These are phyloP conservation scores for Mastomys coucha DNA, from an alignment of 2,113 vertebrate species.

Conservation along the genomic window DNA sequence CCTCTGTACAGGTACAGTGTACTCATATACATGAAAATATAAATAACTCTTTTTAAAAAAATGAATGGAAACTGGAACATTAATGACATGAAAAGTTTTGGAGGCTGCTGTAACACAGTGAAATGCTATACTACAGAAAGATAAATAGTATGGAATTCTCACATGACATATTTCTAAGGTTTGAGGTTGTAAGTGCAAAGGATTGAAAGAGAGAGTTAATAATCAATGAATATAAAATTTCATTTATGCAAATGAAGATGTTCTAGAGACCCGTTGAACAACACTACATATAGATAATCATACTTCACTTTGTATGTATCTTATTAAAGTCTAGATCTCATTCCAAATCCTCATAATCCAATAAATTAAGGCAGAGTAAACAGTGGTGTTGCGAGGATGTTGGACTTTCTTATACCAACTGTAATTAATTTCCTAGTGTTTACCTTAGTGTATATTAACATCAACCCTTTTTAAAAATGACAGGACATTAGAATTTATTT, in stretches of 20 bases:
- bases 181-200: not conserved
- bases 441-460: not conserved
- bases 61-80: not conserved
- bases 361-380: not conserved
- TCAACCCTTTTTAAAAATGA: not conserved
- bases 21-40: too few species aligned
- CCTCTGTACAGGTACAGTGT: too few species aligned
- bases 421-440: not conserved
- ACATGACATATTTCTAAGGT: not conserved
- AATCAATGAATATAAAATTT: not conserved
- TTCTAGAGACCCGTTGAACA: not conserved
- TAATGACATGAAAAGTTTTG: not conserved
- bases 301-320: not conserved
- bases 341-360: not conserved
- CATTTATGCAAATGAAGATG: not conserved
- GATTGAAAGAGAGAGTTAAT: not conserved
- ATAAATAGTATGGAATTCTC: not conserved
- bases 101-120: not conserved
- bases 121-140: not conserved
- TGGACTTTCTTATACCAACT: not conserved
- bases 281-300: not conserved
- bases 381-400: not conserved
- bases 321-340: not conserved
- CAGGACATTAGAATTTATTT: not conserved
- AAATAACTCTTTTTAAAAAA: too few species aligned